Evolutionary conservation across 1,140 invertebrate genomes (phyloP).

Genomic region (Lordiphosa stackelbergi): DNA sequence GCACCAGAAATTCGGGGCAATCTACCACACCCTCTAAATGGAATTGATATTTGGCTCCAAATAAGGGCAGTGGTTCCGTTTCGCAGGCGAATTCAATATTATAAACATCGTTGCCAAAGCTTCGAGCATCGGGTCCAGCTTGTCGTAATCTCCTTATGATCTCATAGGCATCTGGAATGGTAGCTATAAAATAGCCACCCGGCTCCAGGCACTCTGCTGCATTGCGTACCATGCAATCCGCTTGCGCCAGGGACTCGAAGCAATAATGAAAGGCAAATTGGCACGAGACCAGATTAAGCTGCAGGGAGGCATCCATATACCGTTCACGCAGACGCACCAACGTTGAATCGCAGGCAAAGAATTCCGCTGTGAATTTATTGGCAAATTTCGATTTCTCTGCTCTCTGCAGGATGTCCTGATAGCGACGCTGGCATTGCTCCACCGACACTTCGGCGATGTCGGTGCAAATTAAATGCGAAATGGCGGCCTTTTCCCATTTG

Average conservation of each 20-base stretch:
- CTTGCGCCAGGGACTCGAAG: conserved; percentile 95
- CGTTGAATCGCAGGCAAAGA: conserved; percentile 94
- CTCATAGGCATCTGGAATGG: conserved; percentile 94
- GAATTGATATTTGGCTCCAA: conserved; percentile 98
- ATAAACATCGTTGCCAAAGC: conserved; percentile 93
- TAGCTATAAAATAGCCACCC: conserved; percentile 97
- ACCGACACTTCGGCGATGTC: conserved; percentile 96
- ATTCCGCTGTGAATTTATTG: conserved; percentile 89
- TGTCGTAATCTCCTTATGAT: conserved; percentile 83
- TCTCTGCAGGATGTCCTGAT: conserved; percentile 79
- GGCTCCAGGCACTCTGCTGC: conserved; percentile 90
- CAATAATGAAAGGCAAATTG: conserved; percentile 99
- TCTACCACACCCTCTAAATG: conserved; percentile 96
- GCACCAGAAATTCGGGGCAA: conserved; percentile 98
- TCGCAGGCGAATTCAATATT: conserved; percentile 88
- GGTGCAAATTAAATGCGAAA: conserved; percentile 92
- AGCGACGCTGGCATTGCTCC: conserved; percentile 88
- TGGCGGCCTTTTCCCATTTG: conserved; percentile 94
- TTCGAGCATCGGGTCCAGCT: conserved; percentile 79
- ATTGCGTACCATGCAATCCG: conserved; percentile 95
- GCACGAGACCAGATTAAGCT: conserved; percentile 94
- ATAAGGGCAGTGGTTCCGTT: conserved; percentile 86
- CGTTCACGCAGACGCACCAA: conserved; percentile 86
- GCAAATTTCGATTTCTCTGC: conserved; percentile 66
- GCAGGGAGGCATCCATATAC: conserved; percentile 85